Conservation (phyloP, 2,888 invertebrate genomes). For the Eristalis tenax region DNA sequence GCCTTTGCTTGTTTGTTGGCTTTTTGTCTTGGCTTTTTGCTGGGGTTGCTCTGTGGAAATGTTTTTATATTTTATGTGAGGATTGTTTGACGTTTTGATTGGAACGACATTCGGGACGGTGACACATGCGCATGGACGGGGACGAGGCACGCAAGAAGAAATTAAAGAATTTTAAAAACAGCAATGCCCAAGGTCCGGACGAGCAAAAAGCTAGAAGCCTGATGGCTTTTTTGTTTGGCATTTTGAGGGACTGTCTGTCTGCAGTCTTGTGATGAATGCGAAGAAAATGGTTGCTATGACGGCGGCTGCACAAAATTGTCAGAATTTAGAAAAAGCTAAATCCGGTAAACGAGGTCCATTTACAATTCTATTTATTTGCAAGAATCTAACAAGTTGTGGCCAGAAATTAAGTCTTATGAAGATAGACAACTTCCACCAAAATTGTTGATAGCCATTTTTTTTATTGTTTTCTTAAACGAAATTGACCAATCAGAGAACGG, state of each 20-base stretch:
- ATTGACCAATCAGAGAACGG: no score
- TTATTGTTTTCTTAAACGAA: no score
- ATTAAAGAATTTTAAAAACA: not conserved
- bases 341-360: no score
- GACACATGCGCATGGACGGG: not conserved
- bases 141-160: not conserved
- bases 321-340: no score
- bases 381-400: no score
- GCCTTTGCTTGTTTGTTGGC: not conserved
- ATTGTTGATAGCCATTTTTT: no score
- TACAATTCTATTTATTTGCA: no score
- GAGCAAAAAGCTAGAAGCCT: not conserved
- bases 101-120: not conserved
- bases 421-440: no score
- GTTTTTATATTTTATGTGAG: conserved; percentile 11
- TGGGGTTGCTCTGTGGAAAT: not conserved
- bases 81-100: conserved; percentile 33
- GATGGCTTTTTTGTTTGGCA: not conserved
- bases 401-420: no score
- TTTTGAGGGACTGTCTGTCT: not conserved
- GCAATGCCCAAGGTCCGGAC: not conserved
- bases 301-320: no score
- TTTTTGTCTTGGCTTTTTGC: not conserved
- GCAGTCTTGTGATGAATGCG: not conserved
- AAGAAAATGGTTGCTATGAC: no score